Evolutionary conservation across 1,140 invertebrate species (phyloP).

Genomic region (Limonius californicus): DNA sequence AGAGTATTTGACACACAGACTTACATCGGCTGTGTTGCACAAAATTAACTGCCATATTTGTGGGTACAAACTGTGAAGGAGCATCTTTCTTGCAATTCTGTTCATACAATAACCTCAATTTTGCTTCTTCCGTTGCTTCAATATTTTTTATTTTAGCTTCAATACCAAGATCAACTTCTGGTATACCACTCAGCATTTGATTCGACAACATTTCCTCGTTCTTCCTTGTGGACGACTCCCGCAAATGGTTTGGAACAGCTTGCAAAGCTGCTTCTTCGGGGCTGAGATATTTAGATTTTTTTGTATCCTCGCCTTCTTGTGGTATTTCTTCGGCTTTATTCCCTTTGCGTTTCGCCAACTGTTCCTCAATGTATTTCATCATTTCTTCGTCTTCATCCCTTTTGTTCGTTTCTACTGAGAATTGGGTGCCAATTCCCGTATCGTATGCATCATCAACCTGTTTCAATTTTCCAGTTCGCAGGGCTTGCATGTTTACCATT

Average conservation of each 20-base stretch:
- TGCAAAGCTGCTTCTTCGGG: conserved; percentile 83
- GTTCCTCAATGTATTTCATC: conserved; percentile 97
- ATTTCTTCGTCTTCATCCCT: conserved; percentile 98
- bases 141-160: conserved; percentile 98
- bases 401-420: conserved; percentile 97
- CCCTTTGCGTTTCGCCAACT: conserved; percentile 84
- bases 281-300: conserved; percentile 67
- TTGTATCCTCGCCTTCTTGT: conserved; percentile 42
- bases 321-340: conserved; percentile 47
- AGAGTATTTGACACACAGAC: no score
- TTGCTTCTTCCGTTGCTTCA: conserved; percentile 96
- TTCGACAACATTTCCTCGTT: conserved; percentile 99
- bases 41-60: conserved; percentile 97
- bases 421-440: conserved; percentile 91
- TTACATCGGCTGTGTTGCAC: conserved; percentile 93
- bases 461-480: conserved; percentile 76
- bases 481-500: conserved; percentile 84
- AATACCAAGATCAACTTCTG: conserved; percentile 99
- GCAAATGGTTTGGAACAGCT: conserved; percentile 83
- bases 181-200: conserved; percentile 99
- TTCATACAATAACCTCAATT: conserved; percentile 85
- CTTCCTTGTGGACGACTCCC: conserved; percentile 54
- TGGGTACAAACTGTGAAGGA: conserved; percentile 95
- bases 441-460: conserved; percentile 78
- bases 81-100: conserved; percentile 87